phyloP scores from a whole-genome alignment of 2,888 invertebrate genomes.

The Serripes groenlandicus region DNA sequence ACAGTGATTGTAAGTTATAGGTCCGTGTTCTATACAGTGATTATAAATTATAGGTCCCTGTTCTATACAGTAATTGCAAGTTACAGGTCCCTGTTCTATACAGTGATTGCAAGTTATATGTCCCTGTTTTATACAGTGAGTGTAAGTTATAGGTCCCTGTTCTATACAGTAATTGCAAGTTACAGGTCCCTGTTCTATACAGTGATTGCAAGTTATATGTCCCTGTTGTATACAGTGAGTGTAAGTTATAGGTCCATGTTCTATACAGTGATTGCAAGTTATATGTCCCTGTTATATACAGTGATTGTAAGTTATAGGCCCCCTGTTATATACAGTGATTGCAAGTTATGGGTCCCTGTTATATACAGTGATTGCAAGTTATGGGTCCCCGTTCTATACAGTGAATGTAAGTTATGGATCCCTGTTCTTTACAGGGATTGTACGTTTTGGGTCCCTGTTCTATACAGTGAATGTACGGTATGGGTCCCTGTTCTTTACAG shows the following conservation, averaged over 20 bases:
- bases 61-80: constrained; percentile 1
- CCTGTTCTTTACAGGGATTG: not conserved
- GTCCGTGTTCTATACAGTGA: not conserved
- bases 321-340: too few relatives aligned
- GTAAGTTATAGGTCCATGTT: not conserved
- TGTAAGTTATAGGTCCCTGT: not conserved
- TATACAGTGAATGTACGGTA: constrained; percentile 12
- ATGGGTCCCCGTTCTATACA: not conserved
- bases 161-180: not conserved
- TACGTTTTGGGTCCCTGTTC: not conserved
- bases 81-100: constrained; percentile 4
- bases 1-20: not conserved
- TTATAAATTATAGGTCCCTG: not conserved
- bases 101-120: not conserved
- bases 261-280: constrained; percentile 4
- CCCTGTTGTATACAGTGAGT: not conserved
- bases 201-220: not conserved
- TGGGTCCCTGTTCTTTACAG: not conserved
- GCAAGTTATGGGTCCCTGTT: too few relatives aligned
- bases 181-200: not conserved
- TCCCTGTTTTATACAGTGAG: constrained; percentile 4
- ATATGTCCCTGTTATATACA: not conserved
- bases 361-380: constrained; percentile 4
- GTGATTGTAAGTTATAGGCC: not conserved
- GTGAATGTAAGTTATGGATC: not conserved